Percentiles rank a stretch among this genome's conserved stretches.
Conservation (phyloP, 2,888 invertebrate species). For the Blastobasis lacticolella region DNA sequence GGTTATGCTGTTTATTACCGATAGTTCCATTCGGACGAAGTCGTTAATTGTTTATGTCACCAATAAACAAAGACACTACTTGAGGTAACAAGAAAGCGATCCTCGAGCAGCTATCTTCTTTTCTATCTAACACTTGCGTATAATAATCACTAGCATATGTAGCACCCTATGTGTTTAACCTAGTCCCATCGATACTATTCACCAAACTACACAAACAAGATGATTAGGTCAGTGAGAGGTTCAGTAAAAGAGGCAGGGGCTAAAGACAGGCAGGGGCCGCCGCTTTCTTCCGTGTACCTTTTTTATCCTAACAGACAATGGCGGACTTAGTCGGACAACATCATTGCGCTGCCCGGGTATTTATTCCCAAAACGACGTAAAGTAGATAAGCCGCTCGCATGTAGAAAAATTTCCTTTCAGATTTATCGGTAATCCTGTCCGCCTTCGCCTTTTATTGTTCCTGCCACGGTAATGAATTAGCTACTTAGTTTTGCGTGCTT, state of each 20-base stretch:
- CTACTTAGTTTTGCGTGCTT: slow-evolving; percentile 37
- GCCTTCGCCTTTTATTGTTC: slow-evolving; percentile 60
- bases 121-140: neutral
- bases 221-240: slow-evolving; percentile 41
- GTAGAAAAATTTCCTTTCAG: slow-evolving; percentile 60
- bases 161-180: neutral
- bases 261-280: slow-evolving; percentile 27
- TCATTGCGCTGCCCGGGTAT: slow-evolving; percentile 25
- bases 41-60: too few species aligned
- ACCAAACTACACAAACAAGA: slow-evolving; percentile 24
- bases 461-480: slow-evolving; percentile 58
- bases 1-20: too few species aligned
- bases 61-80: too few species aligned
- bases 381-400: slow-evolving; percentile 51
- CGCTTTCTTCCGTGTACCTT: slow-evolving; percentile 42
- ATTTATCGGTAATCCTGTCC: slow-evolving; percentile 60
- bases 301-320: slow-evolving; percentile 61
- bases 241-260: slow-evolving; percentile 50
- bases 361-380: slow-evolving; percentile 60
- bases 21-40: too few species aligned
- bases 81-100: too few species aligned
- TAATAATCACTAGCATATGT: too few species aligned
- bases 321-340: slow-evolving; percentile 29
- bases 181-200: slow-evolving; percentile 4
- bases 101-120: neutral